These are phyloP conservation scores for Drosophila saltans DNA, from an alignment of 1,140 invertebrate genomes.

Conservation along the genomic window DNA sequence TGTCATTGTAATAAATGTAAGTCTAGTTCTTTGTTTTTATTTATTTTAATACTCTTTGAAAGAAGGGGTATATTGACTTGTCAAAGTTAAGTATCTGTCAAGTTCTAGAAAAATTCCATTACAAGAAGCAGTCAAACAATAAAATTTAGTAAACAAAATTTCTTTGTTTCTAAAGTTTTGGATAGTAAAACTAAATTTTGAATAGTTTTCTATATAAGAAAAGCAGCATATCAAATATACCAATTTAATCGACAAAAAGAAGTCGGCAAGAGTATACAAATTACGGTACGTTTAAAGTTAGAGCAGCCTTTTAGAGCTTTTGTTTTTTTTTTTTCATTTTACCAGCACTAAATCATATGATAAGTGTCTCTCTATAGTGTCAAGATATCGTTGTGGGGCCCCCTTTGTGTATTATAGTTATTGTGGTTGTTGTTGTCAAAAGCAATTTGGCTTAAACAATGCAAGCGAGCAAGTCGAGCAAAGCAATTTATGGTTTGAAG, in stretches of 20 bases:
- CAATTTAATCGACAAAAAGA: too few relatives aligned
- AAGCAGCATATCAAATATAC: too few relatives aligned
- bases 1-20: background rate
- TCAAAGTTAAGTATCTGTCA: too few relatives aligned
- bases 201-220: too few relatives aligned
- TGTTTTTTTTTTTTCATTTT: background rate
- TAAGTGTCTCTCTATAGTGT: conserved; percentile 23
- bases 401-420: conserved; percentile 15
- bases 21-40: background rate
- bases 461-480: conserved; percentile 16
- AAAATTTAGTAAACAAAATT: too few relatives aligned
- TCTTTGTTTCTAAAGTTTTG: too few relatives aligned
- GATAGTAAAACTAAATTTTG: too few relatives aligned
- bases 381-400: conserved; percentile 9
- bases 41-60: background rate
- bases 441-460: conserved; percentile 24
- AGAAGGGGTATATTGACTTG: too few relatives aligned
- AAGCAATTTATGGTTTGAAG: conserved; percentile 21
- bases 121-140: too few relatives aligned
- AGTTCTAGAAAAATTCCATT: too few relatives aligned
- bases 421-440: conserved; percentile 20
- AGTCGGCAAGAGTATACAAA: too few relatives aligned
- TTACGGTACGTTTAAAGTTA: too few relatives aligned
- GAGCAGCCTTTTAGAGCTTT: background rate
- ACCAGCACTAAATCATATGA: conserved; percentile 20